These are phyloP conservation scores for Vidua macroura DNA, from an alignment of 2,113 vertebrate species.

Conservation along the genomic window DNA sequence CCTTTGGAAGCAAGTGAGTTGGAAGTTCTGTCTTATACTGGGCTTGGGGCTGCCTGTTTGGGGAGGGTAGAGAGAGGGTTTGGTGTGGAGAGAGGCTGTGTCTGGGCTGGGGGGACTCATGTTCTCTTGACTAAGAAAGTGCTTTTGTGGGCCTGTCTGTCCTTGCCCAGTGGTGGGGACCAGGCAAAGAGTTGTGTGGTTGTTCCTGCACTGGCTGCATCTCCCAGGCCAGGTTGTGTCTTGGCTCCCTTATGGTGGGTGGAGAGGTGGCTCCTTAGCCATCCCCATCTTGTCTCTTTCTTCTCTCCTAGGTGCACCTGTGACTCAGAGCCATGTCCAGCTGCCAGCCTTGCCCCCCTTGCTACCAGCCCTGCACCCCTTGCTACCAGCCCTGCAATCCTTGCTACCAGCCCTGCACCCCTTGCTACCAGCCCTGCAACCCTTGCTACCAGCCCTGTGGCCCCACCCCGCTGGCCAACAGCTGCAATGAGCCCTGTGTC, in stretches of 20 bases:
- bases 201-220: too few species aligned
- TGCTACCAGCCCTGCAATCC: accelerated
- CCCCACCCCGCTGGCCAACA: background rate
- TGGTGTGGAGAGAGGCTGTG: background rate
- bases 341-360: background rate
- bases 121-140: too few species aligned
- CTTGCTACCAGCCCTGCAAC: too few species aligned
- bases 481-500: background rate
- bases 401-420: background rate
- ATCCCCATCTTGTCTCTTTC: too few species aligned
- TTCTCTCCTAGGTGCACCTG: background rate
- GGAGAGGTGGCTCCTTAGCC: too few species aligned
- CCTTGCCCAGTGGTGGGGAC: too few species aligned
- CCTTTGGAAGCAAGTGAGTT: background rate
- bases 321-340: background rate
- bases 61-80: background rate
- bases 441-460: background rate
- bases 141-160: too few species aligned
- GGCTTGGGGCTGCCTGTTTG: background rate
- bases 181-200: too few species aligned
- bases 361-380: background rate
- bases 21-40: background rate
- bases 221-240: too few species aligned
- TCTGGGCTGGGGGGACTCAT: background rate
- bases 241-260: too few species aligned